Evolutionary conservation across 1,140 invertebrate species (phyloP), one percentile per base, ranked within the genome.

Genomic region (Hyles vespertilio): DNA sequence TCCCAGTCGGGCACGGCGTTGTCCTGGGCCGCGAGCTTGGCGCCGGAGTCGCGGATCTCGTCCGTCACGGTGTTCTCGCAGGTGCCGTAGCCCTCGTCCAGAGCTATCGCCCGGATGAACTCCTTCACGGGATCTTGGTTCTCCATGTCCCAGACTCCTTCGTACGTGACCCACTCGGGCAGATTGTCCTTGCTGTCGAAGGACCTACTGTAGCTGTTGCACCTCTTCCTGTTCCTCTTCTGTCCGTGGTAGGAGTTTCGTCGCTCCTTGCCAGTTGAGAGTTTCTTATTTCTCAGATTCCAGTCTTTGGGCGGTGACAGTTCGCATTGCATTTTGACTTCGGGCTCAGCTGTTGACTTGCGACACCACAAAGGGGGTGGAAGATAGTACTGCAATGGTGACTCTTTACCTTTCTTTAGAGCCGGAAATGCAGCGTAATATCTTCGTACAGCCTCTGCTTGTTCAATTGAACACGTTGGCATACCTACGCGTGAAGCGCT

Each of bases 391-490:
- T 81, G 84, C 75, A 80, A 70, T 52, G 81, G 81, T 64, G 85
- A 84, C 77, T 87, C 79, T 75, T 79, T 69, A 45, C 82, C 83
- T 76, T 89, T 89, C 63, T 85, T 87, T 49, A 90, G 77, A 68
- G 89, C 85, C 62, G 89, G 89, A 72, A 90, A 90, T 60, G 89
- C 89, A 79, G 89, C 89, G 77, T 89, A 90, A 74, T 90, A 90
- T 77, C 86, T 76, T 67, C 88, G 84, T 67, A 89, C 88, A 80
- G 89, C 89, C 72, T 90, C 89, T 60, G 78, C 76, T 69, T 88
- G 87, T 68, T 89, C 87, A 58, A 84, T 58, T 49, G 84, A 84
- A 79, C 80, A 79, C 67, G 78, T 86, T 69, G 84, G 86, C 84
- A 89, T 89, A 65, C 83, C 84, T 87, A 78, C 72, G 65, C 67